A percentile compares a stretch with the other conserved stretches of the same genome.
These are phyloP conservation scores for Glaucomys volans DNA, from an alignment of 2,113 vertebrate genomes.

Conservation along the genomic window DNA sequence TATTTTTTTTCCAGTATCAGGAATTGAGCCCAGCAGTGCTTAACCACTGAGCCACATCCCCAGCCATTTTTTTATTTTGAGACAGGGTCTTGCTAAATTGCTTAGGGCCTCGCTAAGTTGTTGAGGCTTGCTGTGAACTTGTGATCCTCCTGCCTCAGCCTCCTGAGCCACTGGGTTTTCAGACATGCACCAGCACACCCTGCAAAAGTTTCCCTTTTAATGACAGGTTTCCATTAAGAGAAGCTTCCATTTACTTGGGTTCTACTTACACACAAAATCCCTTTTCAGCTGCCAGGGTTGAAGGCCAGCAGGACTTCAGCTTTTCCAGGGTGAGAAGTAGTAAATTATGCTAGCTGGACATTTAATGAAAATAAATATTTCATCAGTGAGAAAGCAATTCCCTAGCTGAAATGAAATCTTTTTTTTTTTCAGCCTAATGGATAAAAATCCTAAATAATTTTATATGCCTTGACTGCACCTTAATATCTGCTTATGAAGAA, in stretches of 20 bases:
- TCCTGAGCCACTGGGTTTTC: no score
- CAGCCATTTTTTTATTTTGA: no score
- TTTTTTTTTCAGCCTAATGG: background rate
- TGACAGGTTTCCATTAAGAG: background rate
- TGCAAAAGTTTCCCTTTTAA: background rate
- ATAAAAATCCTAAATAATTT: no score
- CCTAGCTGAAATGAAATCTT: background rate
- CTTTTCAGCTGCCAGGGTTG: background rate
- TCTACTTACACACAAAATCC: background rate
- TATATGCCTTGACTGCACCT: no score
- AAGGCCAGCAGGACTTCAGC: background rate
- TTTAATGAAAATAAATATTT: slow-evolving; percentile 22
- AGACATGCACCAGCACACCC: no score
- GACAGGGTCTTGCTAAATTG: no score
- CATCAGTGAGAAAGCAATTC: slow-evolving; percentile 4
- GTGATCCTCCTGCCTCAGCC: no score
- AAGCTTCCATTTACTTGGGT: background rate
- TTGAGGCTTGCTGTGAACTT: no score
- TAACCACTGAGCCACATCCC: no score
- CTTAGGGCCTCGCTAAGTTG: no score
- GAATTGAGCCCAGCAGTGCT: no score
- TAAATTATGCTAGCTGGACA: background rate
- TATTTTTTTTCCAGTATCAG: background rate
- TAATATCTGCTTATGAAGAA: background rate
- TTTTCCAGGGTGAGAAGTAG: background rate